Evolutionary conservation across 2,888 invertebrate genomes (phyloP), one percentile per base, ranked within the genome.

Genomic region (Arrhopalites spinosus): DNA sequence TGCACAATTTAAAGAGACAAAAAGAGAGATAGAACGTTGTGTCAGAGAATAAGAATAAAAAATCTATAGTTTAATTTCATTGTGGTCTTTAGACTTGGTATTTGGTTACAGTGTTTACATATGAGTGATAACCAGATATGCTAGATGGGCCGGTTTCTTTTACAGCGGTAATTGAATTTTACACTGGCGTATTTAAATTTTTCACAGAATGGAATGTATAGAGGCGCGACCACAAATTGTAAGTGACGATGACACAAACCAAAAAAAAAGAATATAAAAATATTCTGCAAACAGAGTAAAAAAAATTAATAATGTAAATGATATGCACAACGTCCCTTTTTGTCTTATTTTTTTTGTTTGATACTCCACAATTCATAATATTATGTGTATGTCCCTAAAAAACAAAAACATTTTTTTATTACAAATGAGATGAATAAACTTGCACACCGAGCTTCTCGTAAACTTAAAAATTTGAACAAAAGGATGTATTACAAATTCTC

Each of bases 91-190:
- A 36, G 36, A 36, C 11, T 36, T 36, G 36, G 36, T 36, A 36
- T 36, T 36, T 36, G 36, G 36, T 36, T 11, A 36, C 36, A 3
- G 3, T 36, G 36, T 36, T 36, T 36, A 36, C 36, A 36, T 36
- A 36, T 36, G 36, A 36, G 36, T 36, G 36, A 36, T 36, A 36
- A 36, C 36, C 36, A 36, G 36, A 36, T n/a, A n/a, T 36, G 36
- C 36, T 7, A 36, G 36, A 36, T 36, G 3, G 36, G 3, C 11
- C 5, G 36, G 36, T 36, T 36, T 59, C n/a, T 59, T 23, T 23
- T 7, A 59, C 59, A 23, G 59, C 25, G 59, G 59, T 59, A 50
- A 50, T 50, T 50, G 50, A 59, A 59, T 59, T 59, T 59, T 59
- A 59, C 59, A 20, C 17, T 50, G 20, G 59, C 25, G 59, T 23